phyloP scores from a whole-genome alignment of 2,113 vertebrate genomes.

The Urocitellus parryii region DNA sequence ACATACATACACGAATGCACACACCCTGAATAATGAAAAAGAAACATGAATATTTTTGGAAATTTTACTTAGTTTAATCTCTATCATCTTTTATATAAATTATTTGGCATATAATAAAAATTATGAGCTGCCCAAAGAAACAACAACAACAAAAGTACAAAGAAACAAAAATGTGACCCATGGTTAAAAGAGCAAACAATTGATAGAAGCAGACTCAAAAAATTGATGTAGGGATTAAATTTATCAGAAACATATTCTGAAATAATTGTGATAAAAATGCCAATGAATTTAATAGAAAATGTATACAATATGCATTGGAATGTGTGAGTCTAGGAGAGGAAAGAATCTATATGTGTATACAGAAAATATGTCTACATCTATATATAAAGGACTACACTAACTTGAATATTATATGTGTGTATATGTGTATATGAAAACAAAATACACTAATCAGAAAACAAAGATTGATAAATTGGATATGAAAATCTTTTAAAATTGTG shows the following conservation, averaged over 20 bases:
- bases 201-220: too few relatives aligned
- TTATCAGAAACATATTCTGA: not conserved
- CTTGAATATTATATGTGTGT: not conserved
- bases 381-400: not conserved
- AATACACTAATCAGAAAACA: not conserved
- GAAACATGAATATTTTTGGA: too few relatives aligned
- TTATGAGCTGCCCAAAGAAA: not conserved
- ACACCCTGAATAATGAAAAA: too few relatives aligned
- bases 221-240: not conserved
- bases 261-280: not conserved
- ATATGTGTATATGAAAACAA: not conserved
- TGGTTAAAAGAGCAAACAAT: too few relatives aligned
- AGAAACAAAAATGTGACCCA: not conserved
- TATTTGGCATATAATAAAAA: not conserved
- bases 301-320: not conserved
- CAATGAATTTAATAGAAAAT: not conserved
- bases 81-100: not conserved
- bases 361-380: too few relatives aligned
- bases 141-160: not conserved
- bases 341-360: not conserved
- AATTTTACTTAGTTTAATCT: not conserved
- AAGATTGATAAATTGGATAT: not conserved
- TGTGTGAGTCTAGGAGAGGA: not conserved
- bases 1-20: too few relatives aligned
- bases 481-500: not conserved